Conservation (phyloP, 1,140 invertebrate genomes). For the Dolichoris vasculosae region DNA sequence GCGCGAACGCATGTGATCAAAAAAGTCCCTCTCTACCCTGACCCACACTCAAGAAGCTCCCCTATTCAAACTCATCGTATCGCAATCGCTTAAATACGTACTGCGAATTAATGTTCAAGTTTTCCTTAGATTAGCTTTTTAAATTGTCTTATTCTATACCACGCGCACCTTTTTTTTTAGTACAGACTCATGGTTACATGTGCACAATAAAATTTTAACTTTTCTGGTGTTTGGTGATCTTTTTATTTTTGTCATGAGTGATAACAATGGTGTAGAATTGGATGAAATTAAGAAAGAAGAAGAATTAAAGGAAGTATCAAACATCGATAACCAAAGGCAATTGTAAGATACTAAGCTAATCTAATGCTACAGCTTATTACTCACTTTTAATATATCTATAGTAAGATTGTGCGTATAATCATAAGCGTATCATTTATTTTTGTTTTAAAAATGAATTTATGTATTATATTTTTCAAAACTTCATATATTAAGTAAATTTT, state of each 20-base stretch:
- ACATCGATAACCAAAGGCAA: not conserved
- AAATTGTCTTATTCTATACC: not conserved
- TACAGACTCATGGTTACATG: not conserved
- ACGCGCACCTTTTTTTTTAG: not conserved
- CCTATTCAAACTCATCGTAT: not conserved
- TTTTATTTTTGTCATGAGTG: slow-evolving; percentile 5
- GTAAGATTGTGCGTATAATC: not conserved
- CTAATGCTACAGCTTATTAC: not conserved
- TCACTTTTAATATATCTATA: not conserved
- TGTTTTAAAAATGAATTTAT: not conserved
- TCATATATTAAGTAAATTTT: too few relatives aligned
- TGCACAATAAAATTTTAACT: not conserved
- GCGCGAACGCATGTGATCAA: not conserved
- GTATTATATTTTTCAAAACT: not conserved
- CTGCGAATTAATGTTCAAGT: not conserved
- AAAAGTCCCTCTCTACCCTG: not conserved
- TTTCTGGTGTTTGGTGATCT: not conserved
- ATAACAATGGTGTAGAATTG: not conserved
- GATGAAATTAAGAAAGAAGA: slow-evolving; percentile 21
- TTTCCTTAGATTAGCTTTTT: not conserved
- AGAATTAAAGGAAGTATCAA: not conserved
- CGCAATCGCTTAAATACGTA: not conserved
- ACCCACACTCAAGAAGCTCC: not conserved
- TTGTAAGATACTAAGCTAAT: not conserved
- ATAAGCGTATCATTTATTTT: not conserved